Evolutionary conservation across 2,797 vertebrate species (phyloP), one percentile per base, ranked within the genome.

Genomic region (Danio choprae): DNA sequence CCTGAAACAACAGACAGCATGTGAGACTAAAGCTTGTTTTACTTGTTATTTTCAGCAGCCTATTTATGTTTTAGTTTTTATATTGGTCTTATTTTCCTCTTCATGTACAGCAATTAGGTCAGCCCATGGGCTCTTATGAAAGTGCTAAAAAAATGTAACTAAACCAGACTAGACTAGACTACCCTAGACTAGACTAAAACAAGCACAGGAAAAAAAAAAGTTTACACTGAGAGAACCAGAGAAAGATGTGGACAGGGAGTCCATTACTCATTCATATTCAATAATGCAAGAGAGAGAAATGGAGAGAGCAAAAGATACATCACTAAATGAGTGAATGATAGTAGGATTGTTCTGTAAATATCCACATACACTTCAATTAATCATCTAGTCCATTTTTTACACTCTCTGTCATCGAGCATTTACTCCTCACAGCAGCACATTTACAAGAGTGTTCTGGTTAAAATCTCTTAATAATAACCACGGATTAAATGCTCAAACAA

Each of bases 1-100:
- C 88, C 91, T 93, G 80, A 62, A 13, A 65, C n/a, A 50, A 48
- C 15, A 46, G 46, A 1, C 9, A n/a, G 8, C 2, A 9, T 41
- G 38, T 41, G 38, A 58, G 38, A 38, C 65, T 55, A 41, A 70
- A 41, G 38, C n/a, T 20, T 55, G n/a, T 70, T 70, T 41, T 29
- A 29, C 29, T 1, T 29, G 29, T 29, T 29, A 1, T 29, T 29
- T 29, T 29, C 29, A 29, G 29, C 29, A 29, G 29, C 29, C 29
- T 29, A 29, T 29, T 29, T 3, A 1, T 1, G 1, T 29, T 29
- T 29, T 29, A 29, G 1, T n/a, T n/a, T n/a, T n/a, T n/a, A n/a
- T n/a, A n/a, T n/a, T n/a, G n/a, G 29, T 29, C 29, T 29, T 29
- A n/a, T n/a, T n/a, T 29, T 29, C 29, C 29, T 1, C 29, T 29